Conservation (phyloP, 2,113 vertebrate species). For the Patagioenas fasciata region DNA sequence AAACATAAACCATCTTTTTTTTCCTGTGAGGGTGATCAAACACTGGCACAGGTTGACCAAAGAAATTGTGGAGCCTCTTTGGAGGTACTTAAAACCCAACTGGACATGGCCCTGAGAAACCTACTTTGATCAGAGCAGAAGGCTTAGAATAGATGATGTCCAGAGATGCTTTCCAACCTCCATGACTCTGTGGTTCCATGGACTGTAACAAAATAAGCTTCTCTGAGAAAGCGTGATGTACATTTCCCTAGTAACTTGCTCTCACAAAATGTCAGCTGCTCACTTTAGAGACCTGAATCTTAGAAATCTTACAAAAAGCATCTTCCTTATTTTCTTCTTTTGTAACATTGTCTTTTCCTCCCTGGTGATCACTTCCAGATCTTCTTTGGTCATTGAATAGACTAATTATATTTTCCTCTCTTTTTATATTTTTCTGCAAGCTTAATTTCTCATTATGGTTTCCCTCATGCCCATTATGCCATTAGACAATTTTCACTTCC, state of each 20-base stretch:
- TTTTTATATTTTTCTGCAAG: neutral
- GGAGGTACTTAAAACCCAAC: neutral
- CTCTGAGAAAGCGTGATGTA: neutral
- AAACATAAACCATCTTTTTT: neutral
- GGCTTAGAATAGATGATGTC: neutral
- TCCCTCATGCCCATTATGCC: neutral
- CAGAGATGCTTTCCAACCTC: neutral
- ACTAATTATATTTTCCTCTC: neutral
- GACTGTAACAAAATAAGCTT: conserved; percentile 1
- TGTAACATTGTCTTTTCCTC: neutral
- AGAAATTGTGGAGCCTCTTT: neutral
- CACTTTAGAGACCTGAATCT: neutral
- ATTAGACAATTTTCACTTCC: neutral
- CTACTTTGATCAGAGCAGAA: neutral
- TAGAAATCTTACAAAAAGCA: neutral
- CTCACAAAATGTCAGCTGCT: neutral
- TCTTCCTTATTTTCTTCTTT: neutral
- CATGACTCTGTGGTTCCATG: neutral
- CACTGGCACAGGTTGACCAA: neutral
- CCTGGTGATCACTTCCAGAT: neutral
- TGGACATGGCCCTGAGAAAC: neutral
- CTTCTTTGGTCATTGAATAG: neutral
- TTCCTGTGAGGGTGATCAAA: neutral
- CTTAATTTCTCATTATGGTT: neutral
- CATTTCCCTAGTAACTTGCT: conserved; percentile 8